Percentiles rank a stretch among this genome's conserved stretches.
Conservation (phyloP, 2,888 invertebrate genomes). For the Microchrysa polita region DNA sequence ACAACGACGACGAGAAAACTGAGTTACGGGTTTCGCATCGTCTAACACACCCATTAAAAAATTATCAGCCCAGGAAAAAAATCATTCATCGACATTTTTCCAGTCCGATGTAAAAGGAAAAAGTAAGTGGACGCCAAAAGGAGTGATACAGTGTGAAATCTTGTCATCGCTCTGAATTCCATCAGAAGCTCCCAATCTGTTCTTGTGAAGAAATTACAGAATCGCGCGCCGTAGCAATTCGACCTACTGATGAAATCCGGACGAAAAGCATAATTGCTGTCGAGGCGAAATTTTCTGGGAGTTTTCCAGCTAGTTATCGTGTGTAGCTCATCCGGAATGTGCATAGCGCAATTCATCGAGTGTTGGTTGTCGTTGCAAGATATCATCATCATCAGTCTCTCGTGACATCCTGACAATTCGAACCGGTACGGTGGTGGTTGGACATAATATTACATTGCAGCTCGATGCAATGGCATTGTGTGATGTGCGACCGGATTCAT, state of each 20-base stretch:
- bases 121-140: neutral
- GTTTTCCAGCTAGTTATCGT: conserved; percentile 34
- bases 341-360: neutral
- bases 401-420: conserved; percentile 4
- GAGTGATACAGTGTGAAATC: too few species aligned
- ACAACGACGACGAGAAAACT: conserved; percentile 19
- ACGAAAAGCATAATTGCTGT: neutral
- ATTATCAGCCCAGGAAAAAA: conserved; percentile 17
- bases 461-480: too few species aligned
- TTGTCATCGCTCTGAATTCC: neutral
- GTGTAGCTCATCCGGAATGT: conserved; percentile 27
- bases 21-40: conserved; percentile 18
- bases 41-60: conserved; percentile 18
- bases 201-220: conserved; percentile 12
- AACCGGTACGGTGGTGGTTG: too few species aligned
- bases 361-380: neutral
- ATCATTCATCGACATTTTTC: conserved; percentile 2
- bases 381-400: conserved; percentile 8
- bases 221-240: neutral
- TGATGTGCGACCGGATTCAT: neutral
- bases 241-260: conserved; percentile 7
- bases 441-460: too few species aligned
- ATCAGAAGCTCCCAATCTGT: conserved; percentile 14
- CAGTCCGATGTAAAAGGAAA: neutral
- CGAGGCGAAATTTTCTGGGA: conserved; percentile 15